Base-by-base conservation (phyloP, 2,113 vertebrate genomes). In the Bufo gargarizans region DNA sequence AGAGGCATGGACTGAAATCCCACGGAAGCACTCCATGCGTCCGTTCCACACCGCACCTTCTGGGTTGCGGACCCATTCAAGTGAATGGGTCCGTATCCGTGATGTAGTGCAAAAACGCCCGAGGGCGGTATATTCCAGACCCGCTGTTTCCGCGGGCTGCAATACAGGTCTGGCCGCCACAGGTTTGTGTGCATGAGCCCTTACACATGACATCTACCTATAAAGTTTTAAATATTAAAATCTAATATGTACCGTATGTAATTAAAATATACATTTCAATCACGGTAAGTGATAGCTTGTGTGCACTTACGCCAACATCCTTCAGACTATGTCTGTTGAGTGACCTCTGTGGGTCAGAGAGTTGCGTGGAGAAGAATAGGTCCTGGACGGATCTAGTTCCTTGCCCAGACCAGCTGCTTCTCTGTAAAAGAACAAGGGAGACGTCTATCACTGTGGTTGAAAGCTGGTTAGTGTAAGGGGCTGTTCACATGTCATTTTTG, bases 311-410 rank as follows among this genome's bases (percentile, higher is more conserved):
- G 16, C 56, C 59, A 55, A 76, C 85, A 53, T 86, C 65, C 50
- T 85, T 90, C 79, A 83, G 88, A 49, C 90, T 80, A 56, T 86
- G 67, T 33, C 81, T 90, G 55, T 88, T 79, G 16, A 83, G 33
- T 65, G 82, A 43, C 77, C 77, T 89, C 45, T 89, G 85, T 17
- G 82, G 8, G 16, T 89, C 89, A 76, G 82, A 71, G 20, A 82
- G 90, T 47, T 79, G 59, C 77, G 90, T 77, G 2, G 89, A 90
- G 61, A 93, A 92, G 86, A 93, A 93, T 8, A 92, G 77, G 9
- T 91, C 88, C 77, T 94, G 92, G 45, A 92, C 85, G 33, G 89
- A 90, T n/a, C 89, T 89, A 19, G 91, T 81, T 61, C 17, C 50
- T n/a, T 69, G 88, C 43, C n/a, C 89, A 79, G 74, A 59, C 71